Evolutionary conservation across 2,113 vertebrate genomes (phyloP).

Genomic region (Cathartes aura): DNA sequence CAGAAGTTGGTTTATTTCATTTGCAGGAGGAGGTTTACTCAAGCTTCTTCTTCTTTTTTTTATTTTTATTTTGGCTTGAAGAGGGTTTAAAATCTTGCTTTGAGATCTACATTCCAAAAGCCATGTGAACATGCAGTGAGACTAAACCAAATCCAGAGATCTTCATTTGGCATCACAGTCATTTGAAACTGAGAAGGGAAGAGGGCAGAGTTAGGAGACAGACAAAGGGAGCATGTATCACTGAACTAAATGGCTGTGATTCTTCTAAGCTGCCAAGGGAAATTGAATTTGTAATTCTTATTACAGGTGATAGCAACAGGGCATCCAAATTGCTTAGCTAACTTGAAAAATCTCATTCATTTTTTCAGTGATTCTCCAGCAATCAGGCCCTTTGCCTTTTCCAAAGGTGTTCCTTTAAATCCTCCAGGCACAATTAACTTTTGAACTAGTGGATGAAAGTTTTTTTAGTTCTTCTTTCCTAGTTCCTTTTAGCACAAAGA

Average conservation of each 20-base stretch:
- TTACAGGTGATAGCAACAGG: neutral
- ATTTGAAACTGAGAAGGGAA: neutral
- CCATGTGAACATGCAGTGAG: neutral
- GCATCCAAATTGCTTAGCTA: slow-evolving; percentile 1
- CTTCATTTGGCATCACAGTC: neutral
- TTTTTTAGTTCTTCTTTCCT: neutral
- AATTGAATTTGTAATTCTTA: neutral
- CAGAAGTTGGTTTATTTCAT: neutral
- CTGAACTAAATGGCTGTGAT: neutral
- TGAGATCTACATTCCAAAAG: neutral
- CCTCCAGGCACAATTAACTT: neutral
- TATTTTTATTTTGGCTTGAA: neutral
- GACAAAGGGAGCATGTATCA: neutral
- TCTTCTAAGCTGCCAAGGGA: neutral
- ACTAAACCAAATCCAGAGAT: neutral
- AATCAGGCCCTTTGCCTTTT: neutral
- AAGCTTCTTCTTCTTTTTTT: neutral
- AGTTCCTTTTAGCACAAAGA: neutral
- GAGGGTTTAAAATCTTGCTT: neutral
- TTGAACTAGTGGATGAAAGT: neutral
- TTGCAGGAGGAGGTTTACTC: neutral
- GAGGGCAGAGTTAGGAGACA: neutral
- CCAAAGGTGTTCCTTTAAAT: neutral
- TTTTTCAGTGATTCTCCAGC: neutral
- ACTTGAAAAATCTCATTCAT: neutral